Evolutionary conservation across 2,797 vertebrate genomes (phyloP).

Genomic region (Cynopterus sphinx): DNA sequence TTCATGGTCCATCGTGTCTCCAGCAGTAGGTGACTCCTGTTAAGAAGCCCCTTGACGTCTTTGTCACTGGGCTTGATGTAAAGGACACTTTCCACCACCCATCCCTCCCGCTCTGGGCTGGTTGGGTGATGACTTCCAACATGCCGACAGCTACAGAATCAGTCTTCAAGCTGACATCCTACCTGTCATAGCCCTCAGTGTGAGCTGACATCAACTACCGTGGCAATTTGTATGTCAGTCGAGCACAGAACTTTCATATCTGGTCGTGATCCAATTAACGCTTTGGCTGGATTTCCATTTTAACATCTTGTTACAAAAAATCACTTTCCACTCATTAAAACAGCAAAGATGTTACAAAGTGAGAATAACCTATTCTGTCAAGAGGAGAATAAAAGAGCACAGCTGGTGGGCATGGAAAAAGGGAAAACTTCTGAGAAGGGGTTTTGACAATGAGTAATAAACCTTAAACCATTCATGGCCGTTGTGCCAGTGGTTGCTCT

Average conservation of each 20-base stretch:
- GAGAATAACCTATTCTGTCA: background rate
- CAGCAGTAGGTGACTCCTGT: background rate
- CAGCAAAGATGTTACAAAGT: background rate
- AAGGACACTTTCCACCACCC: background rate
- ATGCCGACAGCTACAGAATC: background rate
- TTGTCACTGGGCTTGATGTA: background rate
- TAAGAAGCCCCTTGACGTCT: background rate
- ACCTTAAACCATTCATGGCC: background rate
- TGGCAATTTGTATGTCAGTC: background rate
- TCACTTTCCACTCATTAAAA: background rate
- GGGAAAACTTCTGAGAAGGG: background rate
- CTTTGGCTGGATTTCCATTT: background rate
- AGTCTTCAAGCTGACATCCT: background rate
- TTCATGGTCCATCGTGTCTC: background rate
- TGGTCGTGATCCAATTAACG: background rate
- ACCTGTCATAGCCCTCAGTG: background rate
- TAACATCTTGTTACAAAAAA: background rate
- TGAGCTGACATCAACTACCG: background rate
- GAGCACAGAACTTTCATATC: background rate
- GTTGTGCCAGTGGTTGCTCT: background rate
- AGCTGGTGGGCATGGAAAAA: background rate
- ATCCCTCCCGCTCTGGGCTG: background rate
- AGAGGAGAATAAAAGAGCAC: background rate
- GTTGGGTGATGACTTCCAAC: background rate
- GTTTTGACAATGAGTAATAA: background rate